These are phyloP conservation scores for Drosophila azteca DNA, from an alignment of 1,140 invertebrate genomes.

Conservation along the genomic window DNA sequence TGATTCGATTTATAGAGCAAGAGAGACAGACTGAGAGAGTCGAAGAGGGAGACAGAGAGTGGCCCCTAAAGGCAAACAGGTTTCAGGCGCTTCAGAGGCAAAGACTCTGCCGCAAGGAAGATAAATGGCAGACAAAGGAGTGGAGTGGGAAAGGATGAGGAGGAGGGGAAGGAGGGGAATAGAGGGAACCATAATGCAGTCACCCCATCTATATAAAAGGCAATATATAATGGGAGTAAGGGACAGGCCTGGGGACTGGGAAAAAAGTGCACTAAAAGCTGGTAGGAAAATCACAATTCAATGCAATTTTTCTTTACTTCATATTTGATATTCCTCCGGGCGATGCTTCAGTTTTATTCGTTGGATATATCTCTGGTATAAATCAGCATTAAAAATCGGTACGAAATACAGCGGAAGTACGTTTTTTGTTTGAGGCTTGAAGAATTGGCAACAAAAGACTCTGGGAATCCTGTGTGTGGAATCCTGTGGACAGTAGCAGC, in stretches of 20 bases:
- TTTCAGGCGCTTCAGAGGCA: constrained; percentile 26
- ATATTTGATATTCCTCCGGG: constrained; percentile 64
- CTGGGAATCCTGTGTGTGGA: constrained; percentile 8
- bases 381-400: constrained; percentile 64
- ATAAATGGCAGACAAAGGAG: constrained; percentile 62
- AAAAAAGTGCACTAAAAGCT: constrained; percentile 15
- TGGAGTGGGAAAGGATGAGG: too few relatives aligned
- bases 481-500: constrained; percentile 42
- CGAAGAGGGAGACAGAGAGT: constrained; percentile 12
- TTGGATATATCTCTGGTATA: constrained; percentile 45
- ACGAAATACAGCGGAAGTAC: constrained; percentile 50
- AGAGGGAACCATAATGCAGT: constrained; percentile 63
- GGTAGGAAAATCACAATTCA: constrained; percentile 44
- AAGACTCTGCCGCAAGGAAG: constrained; percentile 58
- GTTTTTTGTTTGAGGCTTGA: constrained; percentile 32
- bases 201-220: constrained; percentile 69
- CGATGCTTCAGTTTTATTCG: constrained; percentile 14
- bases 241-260: neutral
- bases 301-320: constrained; percentile 52
- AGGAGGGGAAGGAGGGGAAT: neutral
- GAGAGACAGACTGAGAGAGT: too few relatives aligned
- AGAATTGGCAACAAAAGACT: constrained; percentile 26
- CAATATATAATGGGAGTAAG: constrained; percentile 66
- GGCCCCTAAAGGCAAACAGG: constrained; percentile 58
- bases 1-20: constrained; percentile 64